Conservation (phyloP, 1,140 invertebrate species). For the Frieseomelitta varia region DNA sequence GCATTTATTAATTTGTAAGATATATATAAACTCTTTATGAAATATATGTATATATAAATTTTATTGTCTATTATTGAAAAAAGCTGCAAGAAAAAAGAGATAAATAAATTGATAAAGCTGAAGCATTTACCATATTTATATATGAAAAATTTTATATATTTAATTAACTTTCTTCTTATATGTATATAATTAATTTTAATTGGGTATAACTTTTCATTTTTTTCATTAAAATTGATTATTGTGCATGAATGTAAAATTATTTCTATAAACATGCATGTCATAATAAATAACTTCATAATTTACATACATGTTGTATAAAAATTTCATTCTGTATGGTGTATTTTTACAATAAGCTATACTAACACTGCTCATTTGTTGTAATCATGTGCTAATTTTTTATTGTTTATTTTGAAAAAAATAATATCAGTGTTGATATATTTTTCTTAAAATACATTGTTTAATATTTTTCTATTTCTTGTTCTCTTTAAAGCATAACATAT, state of each 20-base stretch:
- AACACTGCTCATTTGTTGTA: neutral
- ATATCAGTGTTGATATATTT: too few species aligned
- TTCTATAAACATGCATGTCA: neutral
- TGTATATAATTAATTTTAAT: neutral
- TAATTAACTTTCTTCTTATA: neutral
- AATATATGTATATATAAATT: conserved; percentile 14
- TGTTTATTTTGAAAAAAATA: neutral
- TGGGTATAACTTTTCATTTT: neutral
- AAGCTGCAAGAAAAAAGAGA: conserved; percentile 22
- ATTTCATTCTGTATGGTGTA: neutral
- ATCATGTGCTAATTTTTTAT: neutral
- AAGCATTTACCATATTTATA: neutral
- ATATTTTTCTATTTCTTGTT: neutral
- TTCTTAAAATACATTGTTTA: neutral
- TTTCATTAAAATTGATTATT: neutral
- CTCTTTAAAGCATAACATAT: neutral
- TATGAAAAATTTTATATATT: neutral
- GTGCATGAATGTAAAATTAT: neutral
- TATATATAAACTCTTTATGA: conserved; percentile 10
- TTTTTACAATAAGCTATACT: neutral
- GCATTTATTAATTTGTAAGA: conserved; percentile 31
- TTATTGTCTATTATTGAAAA: conserved; percentile 16
- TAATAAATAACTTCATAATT: neutral
- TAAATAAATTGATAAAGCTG: conserved; percentile 28
- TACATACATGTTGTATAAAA: neutral